Conservation (phyloP, 2,797 vertebrate genomes). For the Enteromius treurensis region DNA sequence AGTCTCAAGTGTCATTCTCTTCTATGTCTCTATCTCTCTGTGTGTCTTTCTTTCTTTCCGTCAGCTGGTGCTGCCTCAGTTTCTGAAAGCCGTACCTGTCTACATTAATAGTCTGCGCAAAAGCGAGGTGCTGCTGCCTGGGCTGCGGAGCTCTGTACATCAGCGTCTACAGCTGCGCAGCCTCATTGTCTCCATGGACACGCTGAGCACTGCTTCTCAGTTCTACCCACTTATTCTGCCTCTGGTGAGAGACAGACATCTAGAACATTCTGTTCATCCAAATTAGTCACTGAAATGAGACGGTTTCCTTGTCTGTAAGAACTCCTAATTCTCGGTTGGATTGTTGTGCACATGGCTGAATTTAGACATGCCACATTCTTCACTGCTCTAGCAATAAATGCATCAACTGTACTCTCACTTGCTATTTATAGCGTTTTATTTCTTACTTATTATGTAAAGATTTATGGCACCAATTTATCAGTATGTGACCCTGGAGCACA, state of each 20-base stretch:
- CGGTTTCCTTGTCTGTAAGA: conserved; percentile 11
- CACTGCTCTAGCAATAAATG: not conserved
- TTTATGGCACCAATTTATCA: not conserved
- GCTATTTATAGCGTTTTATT: conserved; percentile 3
- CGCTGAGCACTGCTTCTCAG: conserved; percentile 67
- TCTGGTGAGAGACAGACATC: conserved; percentile 68
- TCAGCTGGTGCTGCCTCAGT: conserved; percentile 80
- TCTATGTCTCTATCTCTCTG: not conserved
- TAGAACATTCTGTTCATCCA: conserved; percentile 51
- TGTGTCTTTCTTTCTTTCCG: not conserved
- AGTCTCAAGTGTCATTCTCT: not conserved
- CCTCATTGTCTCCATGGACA: conserved; percentile 75
- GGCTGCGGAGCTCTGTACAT: conserved; percentile 76
- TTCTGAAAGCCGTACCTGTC: conserved; percentile 77
- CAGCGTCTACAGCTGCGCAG: conserved; percentile 77
- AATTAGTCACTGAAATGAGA: not conserved
- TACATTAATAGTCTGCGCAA: conserved; percentile 82
- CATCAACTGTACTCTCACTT: not conserved
- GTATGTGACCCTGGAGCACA: not conserved
- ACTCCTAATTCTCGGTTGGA: not conserved
- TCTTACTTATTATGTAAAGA: not conserved
- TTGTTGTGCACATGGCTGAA: conserved; percentile 11
- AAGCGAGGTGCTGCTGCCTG: conserved; percentile 80
- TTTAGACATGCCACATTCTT: not conserved
- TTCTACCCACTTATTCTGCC: conserved; percentile 79